These are phyloP conservation scores for Prionailurus viverrinus DNA, from an alignment of 2,113 vertebrate genomes.

Conservation along the genomic window DNA sequence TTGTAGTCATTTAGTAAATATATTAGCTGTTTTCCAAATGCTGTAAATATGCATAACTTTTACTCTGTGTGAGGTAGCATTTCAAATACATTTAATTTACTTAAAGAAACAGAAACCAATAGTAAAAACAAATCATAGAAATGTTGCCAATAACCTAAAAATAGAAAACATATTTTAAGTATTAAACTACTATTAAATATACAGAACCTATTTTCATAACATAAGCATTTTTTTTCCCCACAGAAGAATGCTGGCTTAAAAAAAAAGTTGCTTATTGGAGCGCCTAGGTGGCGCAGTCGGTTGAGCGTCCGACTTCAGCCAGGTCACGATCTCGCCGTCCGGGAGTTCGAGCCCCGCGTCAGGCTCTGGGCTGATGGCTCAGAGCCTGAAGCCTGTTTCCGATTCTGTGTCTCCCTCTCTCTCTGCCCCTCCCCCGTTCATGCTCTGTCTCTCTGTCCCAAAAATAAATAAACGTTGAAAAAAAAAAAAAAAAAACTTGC, in stretches of 20 bases:
- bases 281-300: too few species aligned
- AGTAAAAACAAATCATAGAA: conserved; percentile 35
- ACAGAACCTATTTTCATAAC: background rate
- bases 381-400: too few species aligned
- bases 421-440: too few species aligned
- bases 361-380: too few species aligned
- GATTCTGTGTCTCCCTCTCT: too few species aligned
- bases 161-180: background rate
- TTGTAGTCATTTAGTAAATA: conserved; percentile 44
- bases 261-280: background rate
- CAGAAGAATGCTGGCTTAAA: background rate
- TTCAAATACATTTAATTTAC: conserved; percentile 44
- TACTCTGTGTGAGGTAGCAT: background rate
- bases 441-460: too few species aligned
- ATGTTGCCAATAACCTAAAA: conserved; percentile 8
- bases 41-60: background rate
- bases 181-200: conserved; percentile 17
- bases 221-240: background rate
- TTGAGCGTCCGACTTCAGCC: too few species aligned
- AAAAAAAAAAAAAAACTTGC: background rate
- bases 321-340: too few species aligned
- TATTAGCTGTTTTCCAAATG: conserved; percentile 22
- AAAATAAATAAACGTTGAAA: too few species aligned
- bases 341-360: too few species aligned
- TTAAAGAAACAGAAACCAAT: background rate